phyloP scores from a whole-genome alignment of 2,797 vertebrate species.

The Eulemur albifrons region DNA sequence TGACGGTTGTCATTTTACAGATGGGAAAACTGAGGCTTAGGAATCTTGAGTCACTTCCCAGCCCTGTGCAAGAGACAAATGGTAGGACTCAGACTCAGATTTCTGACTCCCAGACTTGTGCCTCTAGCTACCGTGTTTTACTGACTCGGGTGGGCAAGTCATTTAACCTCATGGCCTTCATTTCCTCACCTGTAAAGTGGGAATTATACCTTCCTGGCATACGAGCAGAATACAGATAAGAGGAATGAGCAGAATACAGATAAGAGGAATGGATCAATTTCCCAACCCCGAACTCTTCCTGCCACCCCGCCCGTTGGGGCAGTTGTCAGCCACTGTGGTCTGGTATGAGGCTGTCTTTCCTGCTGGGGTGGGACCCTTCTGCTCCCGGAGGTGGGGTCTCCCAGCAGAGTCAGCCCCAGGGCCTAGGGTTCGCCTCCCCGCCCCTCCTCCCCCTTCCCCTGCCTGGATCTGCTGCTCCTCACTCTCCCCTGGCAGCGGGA shows the following conservation, averaged over 20 bases:
- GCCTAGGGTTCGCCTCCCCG: background rate
- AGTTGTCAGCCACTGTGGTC: background rate
- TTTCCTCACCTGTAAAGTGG: background rate
- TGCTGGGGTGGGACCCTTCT: background rate
- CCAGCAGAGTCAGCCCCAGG: background rate
- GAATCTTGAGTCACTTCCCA: background rate
- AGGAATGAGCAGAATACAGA: background rate
- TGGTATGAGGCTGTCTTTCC: background rate
- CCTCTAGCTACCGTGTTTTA: background rate
- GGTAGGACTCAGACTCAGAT: background rate
- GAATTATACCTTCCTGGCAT: background rate
- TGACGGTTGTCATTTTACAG: background rate
- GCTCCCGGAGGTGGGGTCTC: background rate
- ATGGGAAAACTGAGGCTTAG: background rate
- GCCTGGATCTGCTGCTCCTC: background rate
- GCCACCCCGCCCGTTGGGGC: background rate
- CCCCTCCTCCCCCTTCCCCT: background rate
- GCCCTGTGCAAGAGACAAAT: background rate
- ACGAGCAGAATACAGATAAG: background rate
- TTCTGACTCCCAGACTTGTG: background rate
- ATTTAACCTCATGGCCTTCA: background rate
- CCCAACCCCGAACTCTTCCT: background rate
- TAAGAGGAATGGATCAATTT: background rate
- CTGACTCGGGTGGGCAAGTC: background rate
- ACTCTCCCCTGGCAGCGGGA: background rate